Percentiles rank a stretch among this genome's conserved stretches.
These are phyloP conservation scores for Diachasmimorpha longicaudata DNA, from an alignment of 1,140 invertebrate species.

Conservation along the genomic window DNA sequence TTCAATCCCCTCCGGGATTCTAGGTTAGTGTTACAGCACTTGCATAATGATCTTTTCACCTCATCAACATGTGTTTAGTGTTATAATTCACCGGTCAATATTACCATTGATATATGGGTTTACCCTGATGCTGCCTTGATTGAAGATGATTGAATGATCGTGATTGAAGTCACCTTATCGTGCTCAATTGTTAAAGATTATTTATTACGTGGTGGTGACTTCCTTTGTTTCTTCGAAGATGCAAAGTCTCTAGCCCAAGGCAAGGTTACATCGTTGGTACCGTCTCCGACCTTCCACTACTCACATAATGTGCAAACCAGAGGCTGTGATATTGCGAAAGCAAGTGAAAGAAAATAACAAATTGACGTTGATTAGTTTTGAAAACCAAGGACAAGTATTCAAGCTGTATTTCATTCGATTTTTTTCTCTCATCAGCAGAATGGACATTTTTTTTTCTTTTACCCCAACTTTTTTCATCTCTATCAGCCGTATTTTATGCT, in stretches of 20 bases:
- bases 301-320: not conserved
- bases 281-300: conserved; percentile 17
- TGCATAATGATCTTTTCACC: not conserved
- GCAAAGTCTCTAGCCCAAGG: not conserved
- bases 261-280: conserved; percentile 16
- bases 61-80: too few species aligned
- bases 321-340: not conserved
- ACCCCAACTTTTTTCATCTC: conserved; percentile 39
- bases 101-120: too few species aligned
- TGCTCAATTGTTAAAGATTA: not conserved
- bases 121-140: too few species aligned
- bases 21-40: not conserved
- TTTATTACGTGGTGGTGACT: not conserved
- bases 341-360: conserved; percentile 7
- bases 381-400: not conserved
- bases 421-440: not conserved
- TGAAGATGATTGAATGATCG: not conserved
- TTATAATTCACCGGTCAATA: too few species aligned
- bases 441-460: not conserved
- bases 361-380: conserved; percentile 1
- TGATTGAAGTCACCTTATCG: not conserved
- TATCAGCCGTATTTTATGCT: not conserved
- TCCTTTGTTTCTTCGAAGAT: not conserved
- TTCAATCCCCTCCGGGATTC: too few species aligned
- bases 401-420: not conserved